Evolutionary conservation across 1,140 invertebrate genomes (phyloP).

Genomic region (Elymnias hypermnestra): DNA sequence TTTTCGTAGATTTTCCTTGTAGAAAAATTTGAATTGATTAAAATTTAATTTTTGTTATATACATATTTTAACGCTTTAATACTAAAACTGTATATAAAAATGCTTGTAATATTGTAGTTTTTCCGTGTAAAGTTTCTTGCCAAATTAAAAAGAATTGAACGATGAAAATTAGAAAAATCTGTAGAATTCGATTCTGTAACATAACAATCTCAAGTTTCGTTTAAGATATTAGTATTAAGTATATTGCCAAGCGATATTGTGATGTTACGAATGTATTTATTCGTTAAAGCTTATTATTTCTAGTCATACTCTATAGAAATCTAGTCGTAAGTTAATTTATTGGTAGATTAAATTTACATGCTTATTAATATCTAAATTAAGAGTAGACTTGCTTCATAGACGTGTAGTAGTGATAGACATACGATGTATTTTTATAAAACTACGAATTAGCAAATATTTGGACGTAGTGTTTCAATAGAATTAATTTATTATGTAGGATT

Average conservation of each 20-base stretch:
- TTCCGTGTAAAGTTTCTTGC: too few species aligned
- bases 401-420: slow-evolving; percentile 15
- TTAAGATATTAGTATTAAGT: slow-evolving; percentile 13
- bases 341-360: slow-evolving; percentile 24
- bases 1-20: too few species aligned
- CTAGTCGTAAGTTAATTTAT: slow-evolving; percentile 12
- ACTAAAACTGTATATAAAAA: too few species aligned
- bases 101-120: too few species aligned
- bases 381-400: slow-evolving; percentile 17
- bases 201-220: slow-evolving; percentile 11
- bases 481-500: not conserved
- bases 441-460: slow-evolving; percentile 8
- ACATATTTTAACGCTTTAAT: too few species aligned
- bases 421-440: slow-evolving; percentile 20
- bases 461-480: slow-evolving; percentile 4
- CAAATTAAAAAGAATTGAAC: too few species aligned
- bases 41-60: too few species aligned
- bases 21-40: too few species aligned
- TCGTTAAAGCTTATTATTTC: slow-evolving; percentile 12
- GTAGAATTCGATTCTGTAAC: slow-evolving; percentile 17
- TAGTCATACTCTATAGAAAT: slow-evolving; percentile 16
- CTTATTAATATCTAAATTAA: slow-evolving; percentile 12
- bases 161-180: too few species aligned
- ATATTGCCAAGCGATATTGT: slow-evolving; percentile 71
- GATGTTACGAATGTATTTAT: slow-evolving; percentile 40